Evolutionary conservation across 2,797 vertebrate genomes (phyloP), one percentile per base, ranked within the genome.

Genomic region (Danionella dracula): DNA sequence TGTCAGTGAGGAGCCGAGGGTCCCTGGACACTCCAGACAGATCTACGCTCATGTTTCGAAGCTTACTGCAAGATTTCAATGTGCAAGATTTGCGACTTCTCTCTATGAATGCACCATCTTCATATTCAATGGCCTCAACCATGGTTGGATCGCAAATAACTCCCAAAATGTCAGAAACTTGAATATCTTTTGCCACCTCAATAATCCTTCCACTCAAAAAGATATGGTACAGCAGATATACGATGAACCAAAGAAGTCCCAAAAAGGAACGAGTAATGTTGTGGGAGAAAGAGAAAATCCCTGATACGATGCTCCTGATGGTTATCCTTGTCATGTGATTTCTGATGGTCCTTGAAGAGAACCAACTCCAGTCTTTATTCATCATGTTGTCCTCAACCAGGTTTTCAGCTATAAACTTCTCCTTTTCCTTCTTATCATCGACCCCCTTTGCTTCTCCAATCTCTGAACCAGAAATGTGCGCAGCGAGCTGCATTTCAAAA

Each of bases 401-500:
- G 16, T n/a, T 57, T 53, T 90, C 87, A n/a, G n/a, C n/a, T n/a
- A n/a, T n/a, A n/a, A n/a, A n/a, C 5, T 81, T 78, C 53, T 86
- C 85, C 37, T 83, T 85, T 40, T 87, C 45, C 78, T 79, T 71
- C 5, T 13, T 68, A 13, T 49, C 31, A 4, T 71, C 64, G 37
- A 70, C 89, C 1, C 75, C 59, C 0, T 78, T 83, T 51, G 88
- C 87, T 78, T 94, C 94, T 0, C 76, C 90, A 5, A 82, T 45
- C 40, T 92, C 92, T 0, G 92, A 79, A 32, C 73, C 84, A 11
- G 89, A 98, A 79, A 98, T 95, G 85, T 96, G 91, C 0, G 95
- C 92, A 0, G 96, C 95, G 45, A 98, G 88, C 34, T 98, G 94
- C 96, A 98, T 98, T 84, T 98, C 96, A 66, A 98, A 98, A 67